Percentiles rank a stretch among this genome's conserved stretches.
phyloP scores from a whole-genome alignment of 64 coral and sea anemone species.

The Exaiptasia diaphana region DNA sequence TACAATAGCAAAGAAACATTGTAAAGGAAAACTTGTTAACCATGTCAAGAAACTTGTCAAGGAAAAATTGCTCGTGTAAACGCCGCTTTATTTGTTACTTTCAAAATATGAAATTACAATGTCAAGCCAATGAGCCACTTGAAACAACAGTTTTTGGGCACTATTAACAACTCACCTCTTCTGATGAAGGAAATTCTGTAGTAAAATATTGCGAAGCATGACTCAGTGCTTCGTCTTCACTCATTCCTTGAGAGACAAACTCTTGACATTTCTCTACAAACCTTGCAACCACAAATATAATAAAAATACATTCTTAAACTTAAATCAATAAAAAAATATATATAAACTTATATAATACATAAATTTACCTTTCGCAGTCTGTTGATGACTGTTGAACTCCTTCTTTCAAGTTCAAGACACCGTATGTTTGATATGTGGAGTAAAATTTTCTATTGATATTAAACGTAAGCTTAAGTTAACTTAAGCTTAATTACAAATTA shows the following conservation, averaged over 20 bases:
- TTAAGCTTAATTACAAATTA: neutral
- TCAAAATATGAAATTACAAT: no score
- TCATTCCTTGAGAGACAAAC: slow-evolving; percentile 3
- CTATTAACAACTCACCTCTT: no score
- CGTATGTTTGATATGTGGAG: neutral
- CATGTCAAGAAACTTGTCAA: no score
- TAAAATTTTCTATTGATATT: neutral
- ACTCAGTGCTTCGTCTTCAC: slow-evolving; percentile 41
- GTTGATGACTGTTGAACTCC: neutral
- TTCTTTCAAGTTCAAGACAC: neutral
- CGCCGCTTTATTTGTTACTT: no score
- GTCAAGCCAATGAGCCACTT: no score
- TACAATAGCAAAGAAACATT: no score
- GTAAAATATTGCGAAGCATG: neutral
- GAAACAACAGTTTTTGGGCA: no score
- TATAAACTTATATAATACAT: neutral
- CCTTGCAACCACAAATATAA: neutral
- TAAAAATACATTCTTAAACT: neutral
- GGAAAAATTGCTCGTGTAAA: no score
- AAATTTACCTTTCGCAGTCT: neutral
- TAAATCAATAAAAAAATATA: neutral
- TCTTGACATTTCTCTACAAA: slow-evolving; percentile 51
- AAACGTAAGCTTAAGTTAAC: neutral
- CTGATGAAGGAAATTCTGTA: neutral
- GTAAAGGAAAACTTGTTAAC: no score